A percentile compares a stretch with the other conserved stretches of the same genome.
Conservation (phyloP, 2,113 vertebrate genomes). For the Mesembrinibis cayennensis region DNA sequence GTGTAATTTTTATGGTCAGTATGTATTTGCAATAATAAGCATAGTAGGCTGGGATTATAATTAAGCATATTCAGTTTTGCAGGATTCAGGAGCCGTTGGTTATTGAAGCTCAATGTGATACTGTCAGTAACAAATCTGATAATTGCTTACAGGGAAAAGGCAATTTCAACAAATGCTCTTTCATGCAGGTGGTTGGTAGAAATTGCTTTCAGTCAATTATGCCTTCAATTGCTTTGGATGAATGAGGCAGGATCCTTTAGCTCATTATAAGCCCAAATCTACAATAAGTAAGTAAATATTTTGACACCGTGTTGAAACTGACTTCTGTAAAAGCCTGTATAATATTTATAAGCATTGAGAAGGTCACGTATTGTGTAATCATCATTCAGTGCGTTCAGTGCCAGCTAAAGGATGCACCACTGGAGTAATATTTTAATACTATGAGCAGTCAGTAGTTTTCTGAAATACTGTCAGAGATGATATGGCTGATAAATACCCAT, state of each 20-base stretch:
- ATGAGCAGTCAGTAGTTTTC: background rate
- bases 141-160: slow-evolving; percentile 27
- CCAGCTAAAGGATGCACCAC: background rate
- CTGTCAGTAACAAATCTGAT: slow-evolving; percentile 2
- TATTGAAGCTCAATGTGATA: slow-evolving; percentile 4
- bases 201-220: slow-evolving; percentile 40
- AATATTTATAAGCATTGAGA: slow-evolving; percentile 43
- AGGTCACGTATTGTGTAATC: slow-evolving; percentile 10
- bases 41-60: background rate
- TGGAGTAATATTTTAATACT: background rate
- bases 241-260: background rate
- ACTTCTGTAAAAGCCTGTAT: slow-evolving; percentile 31
- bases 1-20: background rate
- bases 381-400: background rate
- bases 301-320: slow-evolving; percentile 26
- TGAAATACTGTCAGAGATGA: background rate
- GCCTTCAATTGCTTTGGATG: slow-evolving; percentile 24
- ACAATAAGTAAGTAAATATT: slow-evolving; percentile 60
- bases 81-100: background rate
- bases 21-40: background rate
- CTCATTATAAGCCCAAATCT: slow-evolving; percentile 21
- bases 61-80: background rate
- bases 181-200: slow-evolving; percentile 28
- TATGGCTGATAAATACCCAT: background rate
- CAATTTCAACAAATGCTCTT: slow-evolving; percentile 40